Base-by-base conservation (phyloP, 2,113 vertebrate genomes). In the Sceloporus tristichus region DNA sequence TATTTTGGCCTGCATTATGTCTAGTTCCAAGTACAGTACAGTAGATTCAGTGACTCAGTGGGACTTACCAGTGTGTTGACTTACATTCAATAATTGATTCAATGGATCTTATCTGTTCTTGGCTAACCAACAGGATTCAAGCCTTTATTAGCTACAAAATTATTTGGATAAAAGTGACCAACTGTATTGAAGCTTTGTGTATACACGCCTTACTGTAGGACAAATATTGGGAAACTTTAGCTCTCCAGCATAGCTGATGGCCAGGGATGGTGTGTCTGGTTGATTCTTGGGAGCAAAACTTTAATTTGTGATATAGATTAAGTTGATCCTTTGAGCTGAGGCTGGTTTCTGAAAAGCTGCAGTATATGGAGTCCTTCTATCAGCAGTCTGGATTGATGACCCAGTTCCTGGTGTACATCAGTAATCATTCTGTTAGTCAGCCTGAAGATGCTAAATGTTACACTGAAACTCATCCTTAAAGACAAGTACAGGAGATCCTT, bases 131-230 rank as follows among this genome's bases (percentile, higher is more conserved):
- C 59, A 62, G 59, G 59, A 62, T 62, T 18, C 59, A 62, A 62
- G 48, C 11, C 18, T 59, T 9, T 18, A 70, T 9, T 71, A 54
- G 0, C 87, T 56, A 74, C 85, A 7, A 66, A 40, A 29, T 48
- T 89, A 34, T n/a, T 48, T 89, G 65, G 62, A 42, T 23, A 18
- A 87, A 73, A 40, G 81, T 19, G 75, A 74, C 25, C 38, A 65
- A 54, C n/a, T 66, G 42, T 65, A 23, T 34, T 21, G 21, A 40
- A 40, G 21, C 2, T 10, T 9, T 42, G 65, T 34, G 10, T 56
- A 38, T 5, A 56, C 29, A 83, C 2, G 5, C 19, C 65, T 56
- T 10, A 4, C 59, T 66, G 21, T 27, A 40, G 6, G 21, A 1
- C 75, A 77, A 38, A 42, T 21, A 8, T 77, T 38, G 9, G 40